Conservation (phyloP, 1,140 invertebrate species). For the Drosophila biarmipes region DNA sequence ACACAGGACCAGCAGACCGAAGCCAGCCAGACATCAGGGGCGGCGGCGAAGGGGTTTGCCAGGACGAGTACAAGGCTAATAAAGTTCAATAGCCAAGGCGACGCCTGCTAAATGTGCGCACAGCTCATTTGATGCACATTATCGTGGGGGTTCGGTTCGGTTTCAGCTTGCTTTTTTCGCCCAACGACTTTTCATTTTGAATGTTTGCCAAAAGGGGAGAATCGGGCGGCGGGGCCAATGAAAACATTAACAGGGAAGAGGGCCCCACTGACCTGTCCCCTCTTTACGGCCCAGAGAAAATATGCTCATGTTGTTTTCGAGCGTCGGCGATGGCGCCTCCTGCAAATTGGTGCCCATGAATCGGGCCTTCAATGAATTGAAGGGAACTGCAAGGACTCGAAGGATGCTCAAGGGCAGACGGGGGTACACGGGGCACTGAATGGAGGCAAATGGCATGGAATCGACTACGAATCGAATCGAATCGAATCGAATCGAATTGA, state of each 20-base stretch:
- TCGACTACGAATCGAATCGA: slow-evolving; percentile 58
- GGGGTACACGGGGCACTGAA: slow-evolving; percentile 43
- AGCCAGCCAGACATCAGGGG: slow-evolving; percentile 32
- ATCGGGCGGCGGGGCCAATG: slow-evolving; percentile 38
- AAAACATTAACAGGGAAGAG: slow-evolving; percentile 75
- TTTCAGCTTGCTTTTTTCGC: slow-evolving; percentile 16
- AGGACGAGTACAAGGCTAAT: slow-evolving; percentile 65
- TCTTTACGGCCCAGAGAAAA: slow-evolving; percentile 43
- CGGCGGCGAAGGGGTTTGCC: not conserved
- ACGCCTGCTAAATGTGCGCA: slow-evolving; percentile 79
- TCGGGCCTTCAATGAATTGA: slow-evolving; percentile 49
- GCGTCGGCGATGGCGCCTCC: slow-evolving; percentile 66
- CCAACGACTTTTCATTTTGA: slow-evolving; percentile 63
- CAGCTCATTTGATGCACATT: slow-evolving; percentile 82
- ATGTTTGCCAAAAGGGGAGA: slow-evolving; percentile 59
- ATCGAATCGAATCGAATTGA: slow-evolving; percentile 52
- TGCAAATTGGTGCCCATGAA: slow-evolving; percentile 78
- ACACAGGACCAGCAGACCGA: slow-evolving; percentile 36
- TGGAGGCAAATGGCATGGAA: slow-evolving; percentile 41
- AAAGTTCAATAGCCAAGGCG: slow-evolving; percentile 80
- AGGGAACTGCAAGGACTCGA: slow-evolving; percentile 15
- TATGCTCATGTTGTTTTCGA: slow-evolving; percentile 71
- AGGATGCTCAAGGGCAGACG: slow-evolving; percentile 19
- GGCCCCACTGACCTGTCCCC: slow-evolving; percentile 51
- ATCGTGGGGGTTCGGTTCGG: slow-evolving; percentile 69